Evolutionary conservation across 1,140 invertebrate genomes (phyloP).

Genomic region (Laupala kohalensis): DNA sequence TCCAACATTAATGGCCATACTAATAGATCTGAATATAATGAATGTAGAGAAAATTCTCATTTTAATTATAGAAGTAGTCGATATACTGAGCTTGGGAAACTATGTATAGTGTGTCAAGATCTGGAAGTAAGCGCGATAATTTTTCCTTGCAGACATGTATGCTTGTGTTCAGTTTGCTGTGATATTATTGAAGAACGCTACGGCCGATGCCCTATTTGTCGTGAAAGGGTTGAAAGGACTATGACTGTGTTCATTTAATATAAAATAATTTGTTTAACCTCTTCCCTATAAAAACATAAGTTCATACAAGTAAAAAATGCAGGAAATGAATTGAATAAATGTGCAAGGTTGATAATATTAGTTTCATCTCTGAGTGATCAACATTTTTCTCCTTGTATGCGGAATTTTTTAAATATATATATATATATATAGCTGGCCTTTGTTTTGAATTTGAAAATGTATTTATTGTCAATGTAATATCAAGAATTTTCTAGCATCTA

Average conservation of each 20-base stretch:
- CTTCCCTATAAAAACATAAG: neutral
- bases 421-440: no score
- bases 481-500: no score
- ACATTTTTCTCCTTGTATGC: no score
- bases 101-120: slow-evolving; percentile 13
- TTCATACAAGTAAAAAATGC: no score
- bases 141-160: slow-evolving; percentile 13
- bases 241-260: slow-evolving; percentile 8
- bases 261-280: neutral
- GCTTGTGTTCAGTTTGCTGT: slow-evolving; percentile 7
- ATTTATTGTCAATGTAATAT: no score
- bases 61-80: neutral
- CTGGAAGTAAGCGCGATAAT: slow-evolving; percentile 4
- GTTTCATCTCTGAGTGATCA: no score
- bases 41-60: neutral
- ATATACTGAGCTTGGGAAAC: slow-evolving; percentile 4
- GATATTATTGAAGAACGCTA: neutral
- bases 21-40: neutral
- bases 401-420: no score
- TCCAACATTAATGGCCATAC: no score
- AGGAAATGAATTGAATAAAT: no score
- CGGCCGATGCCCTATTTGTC: slow-evolving; percentile 7
- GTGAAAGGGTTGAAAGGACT: neutral
- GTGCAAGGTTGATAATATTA: no score
- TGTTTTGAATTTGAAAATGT: no score